Base-by-base conservation (phyloP, 2,888 invertebrate genomes). In the Spialia ferax region DNA sequence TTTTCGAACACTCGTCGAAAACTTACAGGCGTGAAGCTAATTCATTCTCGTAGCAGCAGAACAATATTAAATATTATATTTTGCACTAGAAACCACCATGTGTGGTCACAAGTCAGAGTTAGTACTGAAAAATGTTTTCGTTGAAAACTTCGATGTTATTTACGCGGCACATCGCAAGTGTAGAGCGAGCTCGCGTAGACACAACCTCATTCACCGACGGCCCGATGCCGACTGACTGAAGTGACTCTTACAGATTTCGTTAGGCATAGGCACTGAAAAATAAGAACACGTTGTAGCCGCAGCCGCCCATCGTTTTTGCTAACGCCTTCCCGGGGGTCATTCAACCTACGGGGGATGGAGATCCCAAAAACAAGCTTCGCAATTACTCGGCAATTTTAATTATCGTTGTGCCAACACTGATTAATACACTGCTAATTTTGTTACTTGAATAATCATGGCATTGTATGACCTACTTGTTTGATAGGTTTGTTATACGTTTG, bases 301-400 rank as follows among this genome's bases (percentile, higher is more conserved):
- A 84, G 85, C 82, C 83, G 80, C 84, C 81, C 81, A 71, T 74
- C 70, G 67, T 75, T 89, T 88, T 85, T 88, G 81, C 85, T 83
- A 88, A 82, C 79, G 81, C 83, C 82, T 82, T 75, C 75, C 73
- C 76, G 75, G 73, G 83, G 79, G 89, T 91, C 89, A 86, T 75
- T 84, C 83, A 91, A 86, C 91, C 83, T 73, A 79, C 72, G 78
- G 79, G 84, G 84, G 86, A 86, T 86, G 82, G 83, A 79, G 81
- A 77, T 79, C 78, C 79, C 72, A 74, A 61, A 61, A 70, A 71
- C 68, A 61, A 69, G 69, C 63, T 69, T 71, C 23, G 69, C 67
- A 69, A 73, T 73, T 73, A 73, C 54, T 56, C 35, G 50, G 35
- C 56, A 38, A 59, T 60, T 64, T 59, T 64, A 63, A 71, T 68